phyloP scores from a whole-genome alignment of 2,888 invertebrate genomes.

The Drosophila yooni region DNA sequence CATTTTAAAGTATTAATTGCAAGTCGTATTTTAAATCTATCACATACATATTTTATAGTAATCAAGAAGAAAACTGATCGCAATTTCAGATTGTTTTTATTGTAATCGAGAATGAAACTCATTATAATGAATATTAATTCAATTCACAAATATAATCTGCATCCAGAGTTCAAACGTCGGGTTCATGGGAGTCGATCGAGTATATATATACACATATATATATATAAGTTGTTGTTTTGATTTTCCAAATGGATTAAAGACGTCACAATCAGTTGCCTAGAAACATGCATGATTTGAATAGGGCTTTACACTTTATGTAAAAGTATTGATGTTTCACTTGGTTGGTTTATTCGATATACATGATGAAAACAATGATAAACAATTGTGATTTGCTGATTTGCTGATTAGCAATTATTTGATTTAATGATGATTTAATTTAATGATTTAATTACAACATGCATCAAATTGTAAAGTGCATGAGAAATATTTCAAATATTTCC shows the following conservation, averaged over 20 bases:
- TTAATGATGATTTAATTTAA: no score
- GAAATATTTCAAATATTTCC: not conserved
- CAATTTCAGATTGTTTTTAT: not conserved
- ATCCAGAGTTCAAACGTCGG: not conserved
- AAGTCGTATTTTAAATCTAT: not conserved
- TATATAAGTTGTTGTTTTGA: not conserved
- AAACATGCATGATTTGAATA: not conserved
- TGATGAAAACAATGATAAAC: not conserved
- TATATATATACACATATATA: not conserved
- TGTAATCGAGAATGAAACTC: not conserved
- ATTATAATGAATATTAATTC: not conserved
- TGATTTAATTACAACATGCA: not conserved
- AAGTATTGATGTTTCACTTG: not conserved
- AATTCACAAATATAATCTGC: slow-evolving; percentile 1
- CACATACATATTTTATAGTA: not conserved
- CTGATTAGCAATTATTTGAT: not conserved
- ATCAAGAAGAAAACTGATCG: slow-evolving; percentile 7
- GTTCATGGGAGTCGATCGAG: not conserved
- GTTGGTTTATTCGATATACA: no score
- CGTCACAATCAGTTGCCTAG: slow-evolving; percentile 2
- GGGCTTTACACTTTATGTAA: not conserved
- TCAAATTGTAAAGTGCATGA: no score
- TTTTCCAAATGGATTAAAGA: slow-evolving; percentile 5
- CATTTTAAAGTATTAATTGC: slow-evolving; percentile 1
- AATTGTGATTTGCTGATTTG: not conserved